phyloP scores from a whole-genome alignment of 1,140 invertebrate genomes.

The Drosophila takahashii region DNA sequence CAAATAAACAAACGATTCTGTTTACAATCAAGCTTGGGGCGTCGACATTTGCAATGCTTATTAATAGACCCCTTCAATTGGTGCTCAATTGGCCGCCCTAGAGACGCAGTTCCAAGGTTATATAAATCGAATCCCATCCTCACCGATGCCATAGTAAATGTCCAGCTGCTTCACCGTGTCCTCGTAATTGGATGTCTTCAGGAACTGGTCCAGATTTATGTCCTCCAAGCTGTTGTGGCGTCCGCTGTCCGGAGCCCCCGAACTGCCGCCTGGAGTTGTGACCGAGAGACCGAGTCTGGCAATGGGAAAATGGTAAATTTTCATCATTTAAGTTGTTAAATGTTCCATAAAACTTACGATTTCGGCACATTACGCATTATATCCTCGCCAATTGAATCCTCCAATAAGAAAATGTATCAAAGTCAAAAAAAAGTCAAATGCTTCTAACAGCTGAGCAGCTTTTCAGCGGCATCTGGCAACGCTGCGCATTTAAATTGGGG shows the following conservation, averaged over 20 bases:
- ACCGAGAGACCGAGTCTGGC: constrained; percentile 70
- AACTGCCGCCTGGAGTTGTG: constrained; percentile 74
- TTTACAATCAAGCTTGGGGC: constrained; percentile 48
- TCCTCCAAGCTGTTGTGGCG: constrained; percentile 89
- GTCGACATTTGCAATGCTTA: constrained; percentile 56
- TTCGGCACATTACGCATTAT: constrained; percentile 80
- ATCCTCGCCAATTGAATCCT: constrained; percentile 15
- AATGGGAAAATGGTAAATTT: constrained; percentile 1
- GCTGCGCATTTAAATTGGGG: not conserved
- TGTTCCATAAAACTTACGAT: constrained; percentile 52
- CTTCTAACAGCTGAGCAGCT: constrained; percentile 25
- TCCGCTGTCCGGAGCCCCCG: constrained; percentile 52
- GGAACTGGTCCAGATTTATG: constrained; percentile 90
- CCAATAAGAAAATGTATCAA: constrained; percentile 62
- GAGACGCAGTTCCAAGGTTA: constrained; percentile 62
- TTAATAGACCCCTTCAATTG: constrained; percentile 72
- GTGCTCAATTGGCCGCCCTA: constrained; percentile 66
- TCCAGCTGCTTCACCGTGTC: constrained; percentile 95
- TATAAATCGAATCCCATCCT: constrained; percentile 77
- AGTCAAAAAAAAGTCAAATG: constrained; percentile 76
- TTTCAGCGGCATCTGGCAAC: not conserved
- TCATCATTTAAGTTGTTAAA: too few relatives aligned
- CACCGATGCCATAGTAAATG: constrained; percentile 96
- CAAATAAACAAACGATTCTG: constrained; percentile 70
- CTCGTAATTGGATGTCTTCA: constrained; percentile 94